These are phyloP conservation scores for Drosophila lacicola DNA, from an alignment of 2,888 invertebrate genomes.

Conservation along the genomic window DNA sequence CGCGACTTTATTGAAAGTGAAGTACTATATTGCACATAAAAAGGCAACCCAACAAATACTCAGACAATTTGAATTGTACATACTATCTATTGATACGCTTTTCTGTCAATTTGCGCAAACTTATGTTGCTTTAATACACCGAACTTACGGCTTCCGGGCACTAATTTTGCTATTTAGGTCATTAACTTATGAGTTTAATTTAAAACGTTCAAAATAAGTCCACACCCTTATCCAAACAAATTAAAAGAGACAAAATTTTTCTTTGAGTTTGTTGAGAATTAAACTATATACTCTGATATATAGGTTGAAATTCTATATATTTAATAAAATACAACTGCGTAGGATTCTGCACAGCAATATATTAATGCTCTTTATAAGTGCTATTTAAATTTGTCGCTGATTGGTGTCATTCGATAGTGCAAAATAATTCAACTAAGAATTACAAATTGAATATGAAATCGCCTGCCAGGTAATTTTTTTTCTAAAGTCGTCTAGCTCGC, in stretches of 20 bases:
- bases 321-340: no score
- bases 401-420: constrained; percentile 12
- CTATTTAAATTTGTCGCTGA: not conserved
- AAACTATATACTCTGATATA: no score
- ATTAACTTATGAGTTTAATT: constrained; percentile 12
- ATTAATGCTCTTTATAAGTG: no score
- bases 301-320: no score
- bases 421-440: constrained; percentile 21
- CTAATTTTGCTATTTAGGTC: not conserved
- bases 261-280: no score
- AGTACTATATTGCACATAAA: constrained; percentile 28
- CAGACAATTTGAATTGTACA: constrained; percentile 26
- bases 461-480: not conserved
- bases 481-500: constrained; percentile 23
- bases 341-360: no score
- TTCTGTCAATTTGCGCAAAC: constrained; percentile 24
- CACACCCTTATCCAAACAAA: not conserved
- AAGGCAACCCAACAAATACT: constrained; percentile 38
- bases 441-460: constrained; percentile 3
- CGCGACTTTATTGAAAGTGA: constrained; percentile 51
- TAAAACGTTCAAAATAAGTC: not conserved
- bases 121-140: constrained; percentile 27
- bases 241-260: not conserved
- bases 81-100: constrained; percentile 34
- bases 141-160: constrained; percentile 25